phyloP scores from a whole-genome alignment of 2,888 invertebrate genomes.

The Drosophila picticornis region DNA sequence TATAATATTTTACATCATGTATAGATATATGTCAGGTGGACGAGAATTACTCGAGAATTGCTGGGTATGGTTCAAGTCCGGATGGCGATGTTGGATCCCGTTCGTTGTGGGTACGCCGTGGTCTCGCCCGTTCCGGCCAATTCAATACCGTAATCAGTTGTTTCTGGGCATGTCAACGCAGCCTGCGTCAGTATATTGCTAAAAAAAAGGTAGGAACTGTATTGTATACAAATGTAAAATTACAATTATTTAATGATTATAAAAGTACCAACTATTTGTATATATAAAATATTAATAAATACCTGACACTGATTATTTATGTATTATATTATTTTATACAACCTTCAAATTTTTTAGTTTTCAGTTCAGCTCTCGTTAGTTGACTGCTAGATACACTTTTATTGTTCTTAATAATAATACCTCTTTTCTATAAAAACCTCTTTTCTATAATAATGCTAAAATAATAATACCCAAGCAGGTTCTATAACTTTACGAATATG shows the following conservation, averaged over 20 bases:
- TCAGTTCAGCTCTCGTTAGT: not conserved
- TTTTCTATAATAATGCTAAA: no score
- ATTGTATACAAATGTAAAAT: not conserved
- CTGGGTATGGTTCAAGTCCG: conserved; percentile 84
- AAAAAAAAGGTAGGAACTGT: conserved; percentile 88
- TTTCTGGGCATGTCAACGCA: conserved; percentile 90
- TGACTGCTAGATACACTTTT: not conserved
- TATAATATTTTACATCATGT: not conserved
- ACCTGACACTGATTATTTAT: not conserved
- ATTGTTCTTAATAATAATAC: not conserved
- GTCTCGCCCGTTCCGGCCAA: conserved; percentile 67
- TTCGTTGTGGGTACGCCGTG: conserved; percentile 82
- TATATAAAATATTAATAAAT: not conserved
- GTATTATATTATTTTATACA: not conserved
- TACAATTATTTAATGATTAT: not conserved
- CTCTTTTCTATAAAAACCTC: not conserved
- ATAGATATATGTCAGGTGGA: conserved; percentile 83
- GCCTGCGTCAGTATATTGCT: conserved; percentile 92
- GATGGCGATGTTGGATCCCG: conserved; percentile 73
- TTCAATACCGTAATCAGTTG: conserved; percentile 89
- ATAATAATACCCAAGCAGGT: not conserved
- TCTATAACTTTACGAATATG: not conserved
- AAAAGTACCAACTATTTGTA: not conserved
- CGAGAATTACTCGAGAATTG: conserved; percentile 83
- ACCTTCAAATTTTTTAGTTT: not conserved